Evolutionary conservation across 2,797 vertebrate species (phyloP), one percentile per base, ranked within the genome.

Genomic region (Gymnoscopelus braueri): DNA sequence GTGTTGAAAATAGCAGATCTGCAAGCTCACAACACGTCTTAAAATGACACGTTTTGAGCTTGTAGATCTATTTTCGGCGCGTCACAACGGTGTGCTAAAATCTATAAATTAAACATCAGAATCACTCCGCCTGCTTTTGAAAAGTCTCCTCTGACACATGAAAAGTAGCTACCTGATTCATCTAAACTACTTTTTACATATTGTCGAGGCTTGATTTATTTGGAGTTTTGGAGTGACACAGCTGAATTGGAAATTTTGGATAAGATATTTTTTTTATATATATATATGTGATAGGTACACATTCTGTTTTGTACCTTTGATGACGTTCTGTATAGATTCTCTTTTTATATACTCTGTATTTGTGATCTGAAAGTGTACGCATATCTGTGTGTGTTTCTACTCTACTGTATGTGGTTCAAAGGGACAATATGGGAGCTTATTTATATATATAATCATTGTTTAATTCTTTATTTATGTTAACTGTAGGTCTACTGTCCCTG

Each of bases 401-500:
- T 71, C 55, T 63, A 15, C 68, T 69, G 50, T 63, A 24, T 63
- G 58, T 67, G 53, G 48, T 60, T 49, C 4, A 52, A 53, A 35
- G 65, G 54, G 23, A 69, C 64, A 56, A 15, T 19, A 12, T 51
- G 68, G 57, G 44, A 63, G 56, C 49, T 64, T 60, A 35, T 74
- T 72, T 83, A 67, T 60, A 67, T 60, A 72, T 75, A 72, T 80
- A 75, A 75, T 61, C 69, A 10, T 65, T 35, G 48, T 85, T 44
- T 53, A 3, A 49, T 72, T 64, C 19, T 67, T 15, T 14, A 5
- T 69, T 70, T 47, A 55, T 59, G 19, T 44, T 78, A 70, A 19
- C 65, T 81, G 81, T 81, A 14, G 74, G 14, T 93, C 93, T 94
- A 44, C 47, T 52, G 47, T 67, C 49, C 13, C 24, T 35, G 12